These are phyloP conservation scores for Brachionus sp. DNA, from an alignment of 1,140 invertebrate species.

Conservation along the genomic window DNA sequence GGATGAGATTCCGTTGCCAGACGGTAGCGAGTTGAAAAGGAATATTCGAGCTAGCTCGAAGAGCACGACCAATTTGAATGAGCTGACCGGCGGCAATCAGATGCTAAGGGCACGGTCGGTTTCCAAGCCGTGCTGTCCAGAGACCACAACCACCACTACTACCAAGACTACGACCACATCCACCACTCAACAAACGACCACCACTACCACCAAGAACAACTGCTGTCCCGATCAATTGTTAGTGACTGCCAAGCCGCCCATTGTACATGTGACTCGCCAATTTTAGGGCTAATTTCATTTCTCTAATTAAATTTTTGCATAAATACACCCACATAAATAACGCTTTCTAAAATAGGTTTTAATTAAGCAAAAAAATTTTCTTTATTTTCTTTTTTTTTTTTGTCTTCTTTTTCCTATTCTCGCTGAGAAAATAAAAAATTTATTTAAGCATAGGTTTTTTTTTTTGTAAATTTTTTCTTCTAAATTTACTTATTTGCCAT, in stretches of 20 bases:
- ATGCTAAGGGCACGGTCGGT: background rate
- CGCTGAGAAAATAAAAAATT: background rate
- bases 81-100: background rate
- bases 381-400: no score
- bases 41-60: background rate
- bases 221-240: slow-evolving; percentile 2
- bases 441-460: background rate
- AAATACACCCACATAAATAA: background rate
- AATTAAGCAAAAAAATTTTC: no score
- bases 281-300: background rate
- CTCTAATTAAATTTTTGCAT: no score
- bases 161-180: slow-evolving; percentile 2
- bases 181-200: slow-evolving; percentile 13
- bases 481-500: background rate
- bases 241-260: slow-evolving; percentile 4
- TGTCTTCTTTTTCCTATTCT: background rate
- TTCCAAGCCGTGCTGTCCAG: background rate
- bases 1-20: background rate
- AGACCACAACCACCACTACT: slow-evolving; percentile 13
- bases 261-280: slow-evolving; percentile 35
- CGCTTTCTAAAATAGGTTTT: no score
- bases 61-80: slow-evolving; percentile 11
- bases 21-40: background rate
- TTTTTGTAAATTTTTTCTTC: background rate
- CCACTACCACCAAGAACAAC: slow-evolving; percentile 14